These are phyloP conservation scores for Trypoxylus dichotomus DNA, from an alignment of 1,140 invertebrate species.

Conservation along the genomic window DNA sequence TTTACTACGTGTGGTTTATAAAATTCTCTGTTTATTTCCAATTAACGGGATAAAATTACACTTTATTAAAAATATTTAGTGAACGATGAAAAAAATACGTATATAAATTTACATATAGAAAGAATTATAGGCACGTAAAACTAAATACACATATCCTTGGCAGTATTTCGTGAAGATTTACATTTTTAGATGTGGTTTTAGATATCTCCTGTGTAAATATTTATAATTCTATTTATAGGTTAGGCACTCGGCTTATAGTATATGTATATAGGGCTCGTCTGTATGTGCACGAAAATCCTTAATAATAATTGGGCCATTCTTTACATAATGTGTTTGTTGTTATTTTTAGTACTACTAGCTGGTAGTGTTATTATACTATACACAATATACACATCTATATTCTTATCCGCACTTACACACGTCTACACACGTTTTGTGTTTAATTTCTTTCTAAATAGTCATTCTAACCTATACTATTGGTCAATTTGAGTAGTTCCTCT, in stretches of 20 bases:
- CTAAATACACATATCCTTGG: conserved; percentile 23
- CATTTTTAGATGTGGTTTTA: conserved; percentile 26
- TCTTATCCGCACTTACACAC: neutral
- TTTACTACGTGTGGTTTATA: conserved; percentile 22
- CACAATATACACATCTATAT: neutral
- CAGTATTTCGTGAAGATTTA: conserved; percentile 27
- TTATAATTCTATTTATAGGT: conserved; percentile 12
- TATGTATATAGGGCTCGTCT: neutral
- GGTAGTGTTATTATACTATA: neutral
- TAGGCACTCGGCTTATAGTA: neutral
- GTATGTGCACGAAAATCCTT: conserved; percentile 15
- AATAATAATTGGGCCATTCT: conserved; percentile 26
- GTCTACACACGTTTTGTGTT: neutral
- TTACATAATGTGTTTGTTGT: conserved; percentile 28
- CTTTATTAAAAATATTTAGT: conserved; percentile 24
- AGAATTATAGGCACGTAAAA: conserved; percentile 24
- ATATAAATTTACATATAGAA: conserved; percentile 26
- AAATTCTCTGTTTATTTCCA: conserved; percentile 22
- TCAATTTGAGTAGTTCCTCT: conserved; percentile 1
- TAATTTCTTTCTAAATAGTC: neutral
- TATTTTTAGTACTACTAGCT: conserved; percentile 16
- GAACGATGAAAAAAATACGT: conserved; percentile 20
- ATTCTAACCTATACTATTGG: neutral
- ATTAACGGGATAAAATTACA: conserved; percentile 19
- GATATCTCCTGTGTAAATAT: conserved; percentile 27